A percentile compares a stretch with the other conserved stretches of the same genome.
Conservation (phyloP, 2,888 invertebrate species). For the Limnephilus marmoratus region DNA sequence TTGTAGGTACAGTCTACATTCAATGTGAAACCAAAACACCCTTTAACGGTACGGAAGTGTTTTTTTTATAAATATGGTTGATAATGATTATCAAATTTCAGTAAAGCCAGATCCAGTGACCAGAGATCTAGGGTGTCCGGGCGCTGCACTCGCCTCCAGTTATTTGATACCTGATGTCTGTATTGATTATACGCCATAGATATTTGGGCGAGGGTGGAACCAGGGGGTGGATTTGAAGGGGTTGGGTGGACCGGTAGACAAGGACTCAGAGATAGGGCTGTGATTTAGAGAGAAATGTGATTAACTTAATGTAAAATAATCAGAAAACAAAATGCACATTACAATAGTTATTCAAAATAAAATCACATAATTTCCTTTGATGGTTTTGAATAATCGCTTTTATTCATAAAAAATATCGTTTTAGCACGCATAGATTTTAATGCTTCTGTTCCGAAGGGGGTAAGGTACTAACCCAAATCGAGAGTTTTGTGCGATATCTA, state of each 20-base stretch:
- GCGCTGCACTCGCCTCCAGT: neutral
- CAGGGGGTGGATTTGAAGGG: neutral
- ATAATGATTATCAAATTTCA: neutral
- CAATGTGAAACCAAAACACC: too few relatives aligned
- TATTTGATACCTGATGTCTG: slow-evolving; percentile 12
- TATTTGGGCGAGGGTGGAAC: slow-evolving; percentile 1
- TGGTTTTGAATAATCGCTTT: too few relatives aligned
- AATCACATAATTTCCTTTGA: too few relatives aligned
- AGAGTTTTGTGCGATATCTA: too few relatives aligned
- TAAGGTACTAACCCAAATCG: too few relatives aligned
- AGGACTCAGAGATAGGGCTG: slow-evolving; percentile 20
- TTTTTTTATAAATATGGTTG: too few relatives aligned
- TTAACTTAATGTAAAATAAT: neutral
- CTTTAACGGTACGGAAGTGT: too few relatives aligned
- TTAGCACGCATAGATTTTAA: too few relatives aligned
- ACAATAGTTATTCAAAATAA: too few relatives aligned
- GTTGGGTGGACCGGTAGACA: neutral
- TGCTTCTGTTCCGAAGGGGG: too few relatives aligned
- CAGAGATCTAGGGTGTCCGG: neutral
- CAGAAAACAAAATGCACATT: neutral
- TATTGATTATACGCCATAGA: slow-evolving; percentile 43
- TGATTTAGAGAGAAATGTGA: neutral
- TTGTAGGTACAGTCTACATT: too few relatives aligned
- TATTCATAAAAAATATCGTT: too few relatives aligned
- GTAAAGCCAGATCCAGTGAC: neutral